Conservation (phyloP, 2,797 vertebrate species). For the Chelonia mydas region DNA sequence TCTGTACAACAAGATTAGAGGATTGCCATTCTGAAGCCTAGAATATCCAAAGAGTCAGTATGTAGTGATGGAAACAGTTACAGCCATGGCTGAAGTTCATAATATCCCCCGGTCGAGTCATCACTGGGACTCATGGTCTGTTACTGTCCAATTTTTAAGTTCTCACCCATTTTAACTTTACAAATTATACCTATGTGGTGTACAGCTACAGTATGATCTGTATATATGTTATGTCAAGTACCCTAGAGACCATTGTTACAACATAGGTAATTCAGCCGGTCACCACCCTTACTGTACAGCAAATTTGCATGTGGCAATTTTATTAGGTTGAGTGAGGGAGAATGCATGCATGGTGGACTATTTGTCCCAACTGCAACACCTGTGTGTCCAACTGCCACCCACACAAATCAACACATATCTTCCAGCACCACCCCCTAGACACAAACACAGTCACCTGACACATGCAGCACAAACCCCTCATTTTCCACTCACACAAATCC, state of each 20-base stretch:
- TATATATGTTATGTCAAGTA: neutral
- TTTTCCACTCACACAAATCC: neutral
- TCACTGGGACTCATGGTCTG: neutral
- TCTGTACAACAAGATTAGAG: neutral
- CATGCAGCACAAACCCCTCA: neutral
- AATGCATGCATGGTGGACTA: neutral
- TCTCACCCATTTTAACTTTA: neutral
- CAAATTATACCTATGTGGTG: neutral
- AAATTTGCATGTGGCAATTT: too few relatives aligned
- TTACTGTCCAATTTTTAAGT: neutral
- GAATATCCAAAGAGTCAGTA: neutral
- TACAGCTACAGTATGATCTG: neutral
- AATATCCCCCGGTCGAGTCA: neutral
- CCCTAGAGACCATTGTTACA: neutral
- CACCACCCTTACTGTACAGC: too few relatives aligned
- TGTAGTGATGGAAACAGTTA: neutral
- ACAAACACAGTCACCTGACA: neutral
- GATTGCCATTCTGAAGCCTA: neutral
- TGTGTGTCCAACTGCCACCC: neutral
- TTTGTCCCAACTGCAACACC: neutral
- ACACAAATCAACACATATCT: neutral
- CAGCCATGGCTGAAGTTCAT: neutral
- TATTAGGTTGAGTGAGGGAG: neutral
- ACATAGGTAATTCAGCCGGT: too few relatives aligned
- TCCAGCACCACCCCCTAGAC: neutral